A percentile compares a stretch with the other conserved stretches of the same genome.
Conservation (phyloP, 23 tunicate genomes). For the Trididemnum clinides region DNA sequence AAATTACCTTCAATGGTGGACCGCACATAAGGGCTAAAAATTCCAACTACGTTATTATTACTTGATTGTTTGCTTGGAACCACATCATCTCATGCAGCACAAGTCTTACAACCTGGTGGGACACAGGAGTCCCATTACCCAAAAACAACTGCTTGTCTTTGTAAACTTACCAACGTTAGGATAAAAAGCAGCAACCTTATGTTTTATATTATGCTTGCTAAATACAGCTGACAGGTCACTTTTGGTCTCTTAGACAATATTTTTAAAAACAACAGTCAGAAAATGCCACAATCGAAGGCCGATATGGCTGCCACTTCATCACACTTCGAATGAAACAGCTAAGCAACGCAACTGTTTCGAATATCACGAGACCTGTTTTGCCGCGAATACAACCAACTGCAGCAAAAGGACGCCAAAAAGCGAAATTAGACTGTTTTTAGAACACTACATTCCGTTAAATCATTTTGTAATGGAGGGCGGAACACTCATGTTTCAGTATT, state of each 20-base stretch:
- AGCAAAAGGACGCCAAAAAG: too few relatives aligned
- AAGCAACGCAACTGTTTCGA: too few relatives aligned
- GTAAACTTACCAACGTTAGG: neutral
- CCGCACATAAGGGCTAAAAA: neutral
- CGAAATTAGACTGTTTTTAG: too few relatives aligned
- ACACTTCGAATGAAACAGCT: too few relatives aligned
- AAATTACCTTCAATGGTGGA: neutral
- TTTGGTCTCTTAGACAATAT: neutral
- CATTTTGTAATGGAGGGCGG: too few relatives aligned
- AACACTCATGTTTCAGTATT: too few relatives aligned
- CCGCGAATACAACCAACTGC: too few relatives aligned
- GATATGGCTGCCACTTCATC: neutral
- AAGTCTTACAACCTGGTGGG: neutral
- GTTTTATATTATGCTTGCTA: neutral
- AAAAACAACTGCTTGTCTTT: neutral
- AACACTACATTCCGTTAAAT: too few relatives aligned
- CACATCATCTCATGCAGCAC: neutral
- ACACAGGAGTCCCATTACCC: neutral
- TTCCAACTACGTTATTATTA: neutral
- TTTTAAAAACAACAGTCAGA: neutral
- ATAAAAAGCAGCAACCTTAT: neutral
- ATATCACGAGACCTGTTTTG: too few relatives aligned
- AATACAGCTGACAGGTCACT: neutral
- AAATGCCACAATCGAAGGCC: neutral
- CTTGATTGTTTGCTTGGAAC: neutral